Evolutionary conservation across 2,888 invertebrate genomes (phyloP), one percentile per base, ranked within the genome.

Genomic region (Diabrotica balteata): DNA sequence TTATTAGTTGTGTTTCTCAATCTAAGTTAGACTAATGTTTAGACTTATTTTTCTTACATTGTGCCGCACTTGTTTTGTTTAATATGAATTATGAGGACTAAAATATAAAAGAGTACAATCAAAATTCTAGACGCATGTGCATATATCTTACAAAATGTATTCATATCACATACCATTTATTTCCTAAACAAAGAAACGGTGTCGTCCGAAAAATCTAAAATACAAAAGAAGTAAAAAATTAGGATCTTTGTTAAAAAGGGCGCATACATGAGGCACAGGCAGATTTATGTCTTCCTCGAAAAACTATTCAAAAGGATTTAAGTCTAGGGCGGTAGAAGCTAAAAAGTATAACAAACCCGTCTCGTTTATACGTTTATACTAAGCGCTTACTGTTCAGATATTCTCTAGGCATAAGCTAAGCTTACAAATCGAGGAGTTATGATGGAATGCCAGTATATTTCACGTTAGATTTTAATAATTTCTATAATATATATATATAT

Each of bases 231-330:
- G 8, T 22, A 10, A 7, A 17, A 60, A 51, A 60, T 8, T 49
- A 60, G 22, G 51, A 32, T 10, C 51, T n/a, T 60, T 60, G 50
- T 50, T 42, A n/a, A 43, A 42, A 42, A 32, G 44, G 50, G 42
- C 54, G 32, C 49, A 51, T 50, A 11, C 50, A 9, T 42, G 46
- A 10, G 10, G 32, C n/a, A 32, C 47, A 63, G 62, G 47, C 62
- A 54, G 62, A 63, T 63, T 63, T 55, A 63, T 63, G 55, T 47
- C 55, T 63, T 63, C 62, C 62, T 63, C 62, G 43, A 42, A 7
- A 55, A 42, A 51, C 45, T n/a, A n/a, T 60, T 63, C 44, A 47
- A 54, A 50, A 49, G 59, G 22, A 22, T 59, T 61, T 53, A 53
- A 53, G 61, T 61, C 61, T 52, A 43, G 61, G 52, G 45, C 44